A percentile compares a stretch with the other conserved stretches of the same genome.
Evolutionary conservation across 2,888 invertebrate species (phyloP).

Genomic region (Caenorhabditis afra): DNA sequence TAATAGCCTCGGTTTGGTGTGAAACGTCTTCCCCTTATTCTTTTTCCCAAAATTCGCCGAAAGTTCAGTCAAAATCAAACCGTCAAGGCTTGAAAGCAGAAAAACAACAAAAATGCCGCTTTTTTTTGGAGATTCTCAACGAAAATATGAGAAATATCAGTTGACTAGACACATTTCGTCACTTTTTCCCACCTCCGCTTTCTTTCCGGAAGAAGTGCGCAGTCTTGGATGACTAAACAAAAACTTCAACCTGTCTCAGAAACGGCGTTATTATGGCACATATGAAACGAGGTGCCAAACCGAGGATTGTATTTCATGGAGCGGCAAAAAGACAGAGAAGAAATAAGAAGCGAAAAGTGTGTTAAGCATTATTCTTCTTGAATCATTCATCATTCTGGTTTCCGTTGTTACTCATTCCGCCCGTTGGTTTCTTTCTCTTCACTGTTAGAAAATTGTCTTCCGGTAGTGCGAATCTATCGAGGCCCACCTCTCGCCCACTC

Average conservation of each 20-base stretch:
- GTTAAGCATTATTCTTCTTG: constrained; percentile 58
- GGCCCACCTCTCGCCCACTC: constrained; percentile 17
- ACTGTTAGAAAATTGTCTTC: constrained; percentile 63
- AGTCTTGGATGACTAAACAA: constrained; percentile 12
- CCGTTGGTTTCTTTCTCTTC: constrained; percentile 45
- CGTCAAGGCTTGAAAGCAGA: no score
- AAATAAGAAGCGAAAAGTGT: constrained; percentile 44
- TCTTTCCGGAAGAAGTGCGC: neutral
- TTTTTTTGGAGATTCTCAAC: neutral
- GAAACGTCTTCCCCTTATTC: constrained; percentile 9
- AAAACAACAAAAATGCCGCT: neutral
- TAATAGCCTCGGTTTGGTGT: constrained; percentile 27
- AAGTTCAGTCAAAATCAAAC: neutral
- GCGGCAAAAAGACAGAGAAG: constrained; percentile 3
- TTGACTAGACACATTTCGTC: constrained; percentile 2
- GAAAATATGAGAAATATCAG: constrained; percentile 2
- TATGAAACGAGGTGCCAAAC: constrained; percentile 13
- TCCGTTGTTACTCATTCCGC: constrained; percentile 63
- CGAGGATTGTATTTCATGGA: constrained; percentile 43
- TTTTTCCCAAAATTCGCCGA: neutral
- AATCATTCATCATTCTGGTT: constrained; percentile 65
- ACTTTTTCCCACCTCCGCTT: constrained; percentile 1
- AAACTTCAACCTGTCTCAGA: no score
- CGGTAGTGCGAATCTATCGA: constrained; percentile 53
- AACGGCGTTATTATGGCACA: constrained; percentile 13